Evolutionary conservation across 2,113 vertebrate species (phyloP).

Genomic region (Varanus salvator): DNA sequence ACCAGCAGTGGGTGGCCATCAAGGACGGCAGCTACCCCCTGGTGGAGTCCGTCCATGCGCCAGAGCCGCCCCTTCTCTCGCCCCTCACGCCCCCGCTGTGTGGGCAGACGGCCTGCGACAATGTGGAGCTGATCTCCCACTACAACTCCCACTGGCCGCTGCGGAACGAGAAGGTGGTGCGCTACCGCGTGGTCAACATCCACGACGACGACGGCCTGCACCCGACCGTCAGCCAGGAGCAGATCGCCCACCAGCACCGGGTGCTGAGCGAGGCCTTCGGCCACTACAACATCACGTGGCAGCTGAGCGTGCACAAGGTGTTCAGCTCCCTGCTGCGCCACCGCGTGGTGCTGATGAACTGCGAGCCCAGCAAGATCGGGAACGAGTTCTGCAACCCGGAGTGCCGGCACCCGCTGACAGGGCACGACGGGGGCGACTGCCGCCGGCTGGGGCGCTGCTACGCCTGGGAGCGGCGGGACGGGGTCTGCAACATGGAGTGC

Average conservation of each 20-base stretch:
- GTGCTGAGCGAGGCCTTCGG: constrained; percentile 85
- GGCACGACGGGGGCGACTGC: constrained; percentile 93
- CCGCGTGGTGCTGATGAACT: constrained; percentile 89
- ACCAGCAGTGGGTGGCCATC: constrained; percentile 82
- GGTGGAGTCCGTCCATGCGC: constrained; percentile 72
- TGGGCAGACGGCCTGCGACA: constrained; percentile 90
- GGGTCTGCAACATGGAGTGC: constrained; percentile 89
- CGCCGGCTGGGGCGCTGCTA: constrained; percentile 86
- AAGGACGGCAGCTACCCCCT: constrained; percentile 80
- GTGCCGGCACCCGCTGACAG: constrained; percentile 92
- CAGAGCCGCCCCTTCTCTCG: constrained; percentile 75
- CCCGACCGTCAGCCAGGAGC: constrained; percentile 83
- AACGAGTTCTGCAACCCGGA: constrained; percentile 93
- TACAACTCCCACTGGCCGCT: constrained; percentile 90
- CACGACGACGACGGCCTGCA: constrained; percentile 78
- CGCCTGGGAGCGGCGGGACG: constrained; percentile 90
- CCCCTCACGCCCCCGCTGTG: constrained; percentile 84
- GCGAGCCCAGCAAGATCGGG: constrained; percentile 91
- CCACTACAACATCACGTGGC: constrained; percentile 92
- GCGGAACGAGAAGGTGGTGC: constrained; percentile 81
- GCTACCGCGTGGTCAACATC: constrained; percentile 91
- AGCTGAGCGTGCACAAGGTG: constrained; percentile 82
- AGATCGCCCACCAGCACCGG: constrained; percentile 86
- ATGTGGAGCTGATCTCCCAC: constrained; percentile 85
- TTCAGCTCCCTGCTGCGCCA: constrained; percentile 87